These are phyloP conservation scores for Oscheius sp. DNA, from an alignment of 2,888 invertebrate genomes.

Conservation along the genomic window DNA sequence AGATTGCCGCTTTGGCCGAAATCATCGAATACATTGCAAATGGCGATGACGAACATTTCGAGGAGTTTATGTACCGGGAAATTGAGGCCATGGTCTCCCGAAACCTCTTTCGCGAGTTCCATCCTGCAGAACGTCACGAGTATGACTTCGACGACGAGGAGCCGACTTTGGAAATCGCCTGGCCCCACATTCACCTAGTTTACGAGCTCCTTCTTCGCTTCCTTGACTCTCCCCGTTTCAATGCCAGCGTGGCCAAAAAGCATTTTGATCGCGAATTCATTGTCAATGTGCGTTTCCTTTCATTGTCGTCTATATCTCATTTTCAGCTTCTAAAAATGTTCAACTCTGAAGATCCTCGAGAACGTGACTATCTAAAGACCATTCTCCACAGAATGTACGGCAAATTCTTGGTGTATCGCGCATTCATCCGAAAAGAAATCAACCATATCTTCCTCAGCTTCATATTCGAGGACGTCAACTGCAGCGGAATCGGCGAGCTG, in stretches of 20 bases:
- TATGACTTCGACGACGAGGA: conserved; percentile 25
- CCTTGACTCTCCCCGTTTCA: conserved; percentile 6
- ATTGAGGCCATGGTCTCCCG: background rate
- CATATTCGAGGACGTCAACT: conserved; percentile 6
- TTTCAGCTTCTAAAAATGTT: conserved; percentile 15
- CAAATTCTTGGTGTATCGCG: conserved; percentile 14
- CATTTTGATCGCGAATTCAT: conserved; percentile 15
- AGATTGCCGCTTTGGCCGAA: conserved; percentile 9
- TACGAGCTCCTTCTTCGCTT: conserved; percentile 22
- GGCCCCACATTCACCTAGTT: conserved; percentile 25
- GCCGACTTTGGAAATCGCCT: conserved; percentile 22
- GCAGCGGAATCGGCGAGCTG: conserved; percentile 23
- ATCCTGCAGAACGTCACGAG: conserved; percentile 1
- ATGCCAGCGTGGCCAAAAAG: conserved; percentile 8
- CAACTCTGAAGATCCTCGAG: conserved; percentile 30
- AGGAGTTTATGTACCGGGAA: conserved; percentile 11
- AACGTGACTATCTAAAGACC: conserved; percentile 24
- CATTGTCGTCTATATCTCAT: background rate
- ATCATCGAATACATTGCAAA: background rate
- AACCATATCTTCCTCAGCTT: conserved; percentile 21
- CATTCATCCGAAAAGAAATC: conserved; percentile 26
- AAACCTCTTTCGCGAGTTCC: conserved; percentile 20
- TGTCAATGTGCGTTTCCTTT: background rate
- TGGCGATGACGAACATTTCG: background rate
- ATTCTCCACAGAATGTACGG: conserved; percentile 28